A percentile compares a stretch with the other conserved stretches of the same genome.
phyloP scores from a whole-genome alignment of 1,140 invertebrate genomes.

The Pseudomyrmex gracilis region DNA sequence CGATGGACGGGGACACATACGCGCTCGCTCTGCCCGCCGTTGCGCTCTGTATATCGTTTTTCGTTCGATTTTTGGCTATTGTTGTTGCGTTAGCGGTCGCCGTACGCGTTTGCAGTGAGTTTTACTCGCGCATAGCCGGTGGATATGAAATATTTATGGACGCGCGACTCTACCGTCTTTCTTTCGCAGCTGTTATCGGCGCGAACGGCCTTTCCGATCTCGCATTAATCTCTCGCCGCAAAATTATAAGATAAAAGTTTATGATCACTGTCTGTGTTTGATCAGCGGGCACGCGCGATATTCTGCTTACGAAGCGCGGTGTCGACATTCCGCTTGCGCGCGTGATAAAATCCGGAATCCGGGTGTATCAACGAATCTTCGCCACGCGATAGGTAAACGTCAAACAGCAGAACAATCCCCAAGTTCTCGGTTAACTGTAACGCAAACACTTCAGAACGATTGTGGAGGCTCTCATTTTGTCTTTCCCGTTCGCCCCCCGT shows the following conservation, averaged over 20 bases:
- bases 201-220: neutral
- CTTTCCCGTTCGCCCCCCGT: constrained; percentile 51
- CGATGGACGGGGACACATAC: constrained; percentile 39
- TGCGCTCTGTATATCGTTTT: constrained; percentile 38
- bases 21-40: neutral
- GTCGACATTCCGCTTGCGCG: neutral
- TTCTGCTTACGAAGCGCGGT: neutral
- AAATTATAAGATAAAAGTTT: neutral
- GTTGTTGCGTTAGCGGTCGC: constrained; percentile 40
- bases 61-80: constrained; percentile 34
- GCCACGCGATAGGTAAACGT: constrained; percentile 65
- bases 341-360: neutral
- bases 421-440: constrained; percentile 72
- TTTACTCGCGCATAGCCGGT: constrained; percentile 12
- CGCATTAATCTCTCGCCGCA: neutral
- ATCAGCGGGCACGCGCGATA: neutral
- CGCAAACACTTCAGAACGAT: constrained; percentile 70
- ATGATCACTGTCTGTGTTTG: neutral
- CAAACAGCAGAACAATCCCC: constrained; percentile 68
- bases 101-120: constrained; percentile 20
- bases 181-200: neutral
- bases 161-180: constrained; percentile 5
- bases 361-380: constrained; percentile 13
- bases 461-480: constrained; percentile 55
- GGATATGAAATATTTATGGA: neutral